A percentile compares a stretch with the other conserved stretches of the same genome.
Conservation (phyloP, 2,888 invertebrate genomes). For the Chironomus tentans region DNA sequence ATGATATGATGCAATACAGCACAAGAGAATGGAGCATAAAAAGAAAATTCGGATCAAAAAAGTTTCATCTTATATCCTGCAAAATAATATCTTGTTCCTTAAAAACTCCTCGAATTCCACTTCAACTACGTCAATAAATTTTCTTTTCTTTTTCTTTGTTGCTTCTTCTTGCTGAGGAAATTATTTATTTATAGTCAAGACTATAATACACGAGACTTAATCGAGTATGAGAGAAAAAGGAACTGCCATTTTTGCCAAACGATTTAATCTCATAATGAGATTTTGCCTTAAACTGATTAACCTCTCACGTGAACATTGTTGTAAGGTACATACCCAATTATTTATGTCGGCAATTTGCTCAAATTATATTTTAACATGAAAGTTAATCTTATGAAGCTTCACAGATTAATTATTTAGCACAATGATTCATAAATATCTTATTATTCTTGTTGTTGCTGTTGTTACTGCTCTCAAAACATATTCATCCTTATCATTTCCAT, state of each 20-base stretch:
- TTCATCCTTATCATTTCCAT: no score
- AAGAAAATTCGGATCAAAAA: background rate
- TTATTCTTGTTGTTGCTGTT: background rate
- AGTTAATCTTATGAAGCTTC: background rate
- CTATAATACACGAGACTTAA: background rate
- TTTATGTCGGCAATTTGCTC: background rate
- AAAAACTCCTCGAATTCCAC: background rate
- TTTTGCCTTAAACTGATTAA: background rate
- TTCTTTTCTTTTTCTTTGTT: background rate
- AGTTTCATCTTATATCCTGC: background rate
- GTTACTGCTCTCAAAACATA: background rate
- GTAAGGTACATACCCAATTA: background rate
- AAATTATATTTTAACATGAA: background rate
- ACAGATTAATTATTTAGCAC: no score
- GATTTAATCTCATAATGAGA: constrained; percentile 3
- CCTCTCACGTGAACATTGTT: background rate
- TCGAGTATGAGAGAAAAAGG: background rate
- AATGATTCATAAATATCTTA: background rate
- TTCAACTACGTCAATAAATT: background rate
- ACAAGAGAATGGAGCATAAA: background rate
- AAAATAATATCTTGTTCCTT: background rate
- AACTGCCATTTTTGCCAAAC: background rate
- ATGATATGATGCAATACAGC: background rate
- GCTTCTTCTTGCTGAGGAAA: background rate
- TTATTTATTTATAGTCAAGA: background rate